These are phyloP conservation scores for Magallana nippona DNA, from an alignment of 2,888 invertebrate genomes.

Conservation along the genomic window DNA sequence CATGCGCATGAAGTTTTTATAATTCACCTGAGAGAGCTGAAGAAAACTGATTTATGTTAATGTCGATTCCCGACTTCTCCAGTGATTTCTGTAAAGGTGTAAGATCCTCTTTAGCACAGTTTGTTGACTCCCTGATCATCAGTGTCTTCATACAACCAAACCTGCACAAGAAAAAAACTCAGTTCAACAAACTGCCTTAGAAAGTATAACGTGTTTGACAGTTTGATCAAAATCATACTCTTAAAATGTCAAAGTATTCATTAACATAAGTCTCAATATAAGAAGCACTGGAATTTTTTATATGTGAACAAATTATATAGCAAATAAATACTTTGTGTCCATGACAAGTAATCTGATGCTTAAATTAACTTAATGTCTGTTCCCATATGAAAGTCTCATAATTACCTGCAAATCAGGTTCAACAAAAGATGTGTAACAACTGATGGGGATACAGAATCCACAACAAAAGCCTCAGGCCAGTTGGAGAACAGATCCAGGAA, in stretches of 20 bases:
- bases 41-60: conserved; percentile 31
- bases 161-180: conserved; percentile 44
- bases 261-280: too few relatives aligned
- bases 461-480: conserved; percentile 62
- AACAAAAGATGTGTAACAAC: conserved; percentile 60
- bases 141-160: conserved; percentile 65
- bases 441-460: conserved; percentile 55
- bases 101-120: background rate
- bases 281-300: too few relatives aligned
- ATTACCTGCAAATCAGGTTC: conserved; percentile 63
- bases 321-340: too few relatives aligned
- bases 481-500: conserved; percentile 62
- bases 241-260: too few relatives aligned
- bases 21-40: conserved; percentile 43
- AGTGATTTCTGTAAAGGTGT: conserved; percentile 45
- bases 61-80: conserved; percentile 40
- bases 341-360: background rate
- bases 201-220: background rate
- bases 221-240: too few relatives aligned
- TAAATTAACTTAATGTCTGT: background rate
- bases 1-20: too few relatives aligned
- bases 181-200: background rate
- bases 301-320: too few relatives aligned
- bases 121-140: conserved; percentile 22
- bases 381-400: background rate